A percentile compares a stretch with the other conserved stretches of the same genome.
Conservation (phyloP, 2,113 vertebrate genomes). For the Xiphias gladius region DNA sequence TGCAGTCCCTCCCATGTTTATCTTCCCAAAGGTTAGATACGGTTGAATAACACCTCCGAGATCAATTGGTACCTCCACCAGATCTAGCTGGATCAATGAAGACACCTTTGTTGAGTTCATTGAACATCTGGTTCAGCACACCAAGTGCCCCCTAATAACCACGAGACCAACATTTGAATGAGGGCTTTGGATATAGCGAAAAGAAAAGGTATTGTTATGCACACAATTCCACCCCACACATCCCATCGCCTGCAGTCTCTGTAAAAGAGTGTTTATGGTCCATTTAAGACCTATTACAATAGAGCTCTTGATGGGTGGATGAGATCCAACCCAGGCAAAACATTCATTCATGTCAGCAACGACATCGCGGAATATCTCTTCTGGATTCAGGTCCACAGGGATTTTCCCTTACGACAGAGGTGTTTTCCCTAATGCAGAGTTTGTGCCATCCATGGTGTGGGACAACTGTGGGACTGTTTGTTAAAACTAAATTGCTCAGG, state of each 20-base stretch:
- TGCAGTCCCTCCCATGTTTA: conserved; percentile 44
- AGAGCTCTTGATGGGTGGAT: conserved; percentile 43
- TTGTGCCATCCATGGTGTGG: conserved; percentile 41
- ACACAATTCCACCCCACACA: conserved; percentile 49
- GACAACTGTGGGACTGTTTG: background rate
- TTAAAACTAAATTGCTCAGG: no score
- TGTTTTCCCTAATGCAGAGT: conserved; percentile 32
- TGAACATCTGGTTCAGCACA: conserved; percentile 48
- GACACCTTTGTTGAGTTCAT: conserved; percentile 45
- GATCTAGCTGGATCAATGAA: conserved; percentile 55
- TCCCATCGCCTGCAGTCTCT: conserved; percentile 58
- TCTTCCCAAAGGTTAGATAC: conserved; percentile 42
- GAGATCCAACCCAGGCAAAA: conserved; percentile 24
- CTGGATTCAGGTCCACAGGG: conserved; percentile 12
- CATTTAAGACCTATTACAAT: conserved; percentile 37
- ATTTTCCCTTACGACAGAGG: background rate
- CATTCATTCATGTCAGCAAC: conserved; percentile 41
- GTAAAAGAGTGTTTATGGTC: conserved; percentile 35
- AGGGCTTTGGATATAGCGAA: conserved; percentile 31
- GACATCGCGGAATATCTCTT: conserved; percentile 20
- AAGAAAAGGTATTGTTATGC: conserved; percentile 49
- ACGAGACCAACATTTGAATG: conserved; percentile 29
- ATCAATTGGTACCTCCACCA: conserved; percentile 38
- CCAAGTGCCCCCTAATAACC: conserved; percentile 42
- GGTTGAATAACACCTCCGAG: conserved; percentile 41